Evolutionary conservation across 2,888 invertebrate species (phyloP), one percentile per base, ranked within the genome.

Genomic region (Prenolepis imparis): DNA sequence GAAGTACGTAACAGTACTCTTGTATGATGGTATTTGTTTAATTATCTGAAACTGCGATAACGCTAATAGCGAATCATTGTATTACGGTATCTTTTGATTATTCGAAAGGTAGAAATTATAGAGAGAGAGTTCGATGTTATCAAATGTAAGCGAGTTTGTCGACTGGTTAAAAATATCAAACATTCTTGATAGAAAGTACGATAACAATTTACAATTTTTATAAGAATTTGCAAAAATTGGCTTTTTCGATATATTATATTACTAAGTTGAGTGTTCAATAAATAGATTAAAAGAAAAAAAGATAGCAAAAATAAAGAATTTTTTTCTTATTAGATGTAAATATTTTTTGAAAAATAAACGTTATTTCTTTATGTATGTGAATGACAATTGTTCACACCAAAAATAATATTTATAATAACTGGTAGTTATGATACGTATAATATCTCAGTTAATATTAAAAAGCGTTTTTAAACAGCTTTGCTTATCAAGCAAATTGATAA

Each of bases 1-100:
- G 67, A 91, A 12, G 28, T 28, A 9, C 1, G 1, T 52, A 77
- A 55, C 55, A 52, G 36, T 24, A 72, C 32, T 73, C 12, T 36
- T 28, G 52, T 8, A 11, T 2, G 9, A 11, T 11, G 36, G 39
- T 63, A 15, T 63, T 64, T n/a, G 24, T 39, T 48, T 52, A 57
- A 68, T 68, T 57, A 68, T 41, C 32, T 28, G 4, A 68, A 39
- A 52, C 18, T 21, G n/a, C 21, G 52, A 75, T 75, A 66, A 12
- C n/a, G 21, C 15, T 55, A 67, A 75, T 66, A 44, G 36, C 9
- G 3, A 41, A 59, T 59, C 28, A 21, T 24, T 59, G 59, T 73
- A 41, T 4, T 41, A 12, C 3, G 18, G 1, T 73, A 8, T 73
- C 41, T 61, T 8, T 3, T 6, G 12, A 18, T 11, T 48, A 28